Evolutionary conservation across 2,888 invertebrate species (phyloP).

Genomic region (Pelosia muscerda): DNA sequence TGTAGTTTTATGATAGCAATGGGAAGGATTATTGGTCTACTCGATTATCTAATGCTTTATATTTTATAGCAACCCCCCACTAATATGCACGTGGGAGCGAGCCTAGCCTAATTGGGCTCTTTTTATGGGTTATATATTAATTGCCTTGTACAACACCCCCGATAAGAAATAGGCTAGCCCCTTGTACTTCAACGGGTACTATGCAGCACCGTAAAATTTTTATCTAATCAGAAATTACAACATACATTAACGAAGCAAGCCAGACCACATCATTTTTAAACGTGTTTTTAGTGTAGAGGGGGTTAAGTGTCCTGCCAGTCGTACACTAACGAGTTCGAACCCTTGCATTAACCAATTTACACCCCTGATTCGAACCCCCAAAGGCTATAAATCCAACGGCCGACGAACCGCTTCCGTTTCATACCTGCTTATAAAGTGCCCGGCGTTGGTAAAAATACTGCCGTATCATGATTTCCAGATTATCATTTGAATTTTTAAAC

Average conservation of each 20-base stretch:
- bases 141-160: neutral
- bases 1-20: too few relatives aligned
- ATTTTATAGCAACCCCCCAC: too few relatives aligned
- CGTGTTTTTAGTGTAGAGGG: conserved; percentile 35
- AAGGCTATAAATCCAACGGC: conserved; percentile 70
- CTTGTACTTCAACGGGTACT: neutral
- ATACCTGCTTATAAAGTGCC: conserved; percentile 73
- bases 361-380: conserved; percentile 57
- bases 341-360: conserved; percentile 64
- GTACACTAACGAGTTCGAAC: conserved; percentile 44
- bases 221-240: conserved; percentile 2
- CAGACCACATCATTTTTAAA: conserved; percentile 28
- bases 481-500: conserved; percentile 50
- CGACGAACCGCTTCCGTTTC: conserved; percentile 80
- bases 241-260: neutral
- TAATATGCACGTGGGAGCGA: neutral
- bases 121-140: neutral
- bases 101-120: neutral
- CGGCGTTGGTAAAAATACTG: conserved; percentile 58
- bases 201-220: neutral
- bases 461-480: conserved; percentile 60
- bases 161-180: neutral
- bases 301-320: conserved; percentile 36
- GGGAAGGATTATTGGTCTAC: too few relatives aligned
- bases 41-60: too few relatives aligned